These are phyloP conservation scores for Crypturellus tataupa DNA, from an alignment of 2,797 vertebrate genomes.

Conservation along the genomic window DNA sequence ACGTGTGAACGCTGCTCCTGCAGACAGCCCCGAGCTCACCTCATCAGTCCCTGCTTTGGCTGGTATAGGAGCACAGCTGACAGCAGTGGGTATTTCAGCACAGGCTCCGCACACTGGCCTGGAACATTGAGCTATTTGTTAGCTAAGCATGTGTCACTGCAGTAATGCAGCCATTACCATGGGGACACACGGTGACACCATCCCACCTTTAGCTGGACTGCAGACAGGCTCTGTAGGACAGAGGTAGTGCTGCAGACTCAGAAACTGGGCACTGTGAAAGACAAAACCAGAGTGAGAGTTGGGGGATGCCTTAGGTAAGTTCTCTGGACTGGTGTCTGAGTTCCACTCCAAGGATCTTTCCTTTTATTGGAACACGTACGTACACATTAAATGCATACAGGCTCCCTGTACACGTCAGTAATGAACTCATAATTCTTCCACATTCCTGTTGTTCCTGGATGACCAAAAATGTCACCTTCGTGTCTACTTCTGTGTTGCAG, in stretches of 20 bases:
- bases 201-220: not conserved
- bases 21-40: not conserved
- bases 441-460: conserved; percentile 49
- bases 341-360: conserved; percentile 37
- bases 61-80: not conserved
- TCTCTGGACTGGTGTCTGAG: conserved; percentile 2
- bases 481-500: not conserved
- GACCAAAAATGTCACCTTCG: conserved; percentile 55
- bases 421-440: conserved; percentile 35
- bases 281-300: not conserved
- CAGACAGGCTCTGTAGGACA: not conserved
- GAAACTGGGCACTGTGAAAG: not conserved
- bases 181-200: not conserved
- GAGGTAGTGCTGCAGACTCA: not conserved
- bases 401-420: not conserved
- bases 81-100: not conserved
- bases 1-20: not conserved
- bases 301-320: conserved; percentile 33
- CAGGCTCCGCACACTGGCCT: not conserved
- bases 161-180: accelerated
- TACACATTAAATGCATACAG: not conserved
- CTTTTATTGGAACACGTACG: conserved; percentile 59
- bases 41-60: not conserved
- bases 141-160: not conserved
- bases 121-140: not conserved